Base-by-base conservation (phyloP, 2,888 invertebrate genomes). In the Alloscopus bannaensis region DNA sequence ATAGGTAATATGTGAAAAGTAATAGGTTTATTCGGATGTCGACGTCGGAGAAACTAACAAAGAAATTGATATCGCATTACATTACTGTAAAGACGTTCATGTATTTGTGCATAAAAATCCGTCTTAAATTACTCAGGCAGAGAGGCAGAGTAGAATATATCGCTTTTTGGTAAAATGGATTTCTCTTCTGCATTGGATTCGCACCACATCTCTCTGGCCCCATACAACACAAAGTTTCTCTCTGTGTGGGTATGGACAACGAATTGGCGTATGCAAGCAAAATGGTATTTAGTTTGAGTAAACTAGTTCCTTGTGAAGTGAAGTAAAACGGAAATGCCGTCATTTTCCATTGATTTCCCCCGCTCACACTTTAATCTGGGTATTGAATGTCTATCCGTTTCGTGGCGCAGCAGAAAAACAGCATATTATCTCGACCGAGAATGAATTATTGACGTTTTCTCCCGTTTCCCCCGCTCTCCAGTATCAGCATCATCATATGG, bases 101-200 rank as follows among this genome's bases (percentile, higher is more conserved):
- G n/a, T n/a, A n/a, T n/a, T n/a, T n/a, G n/a, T n/a, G n/a, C n/a
- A n/a, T n/a, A n/a, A n/a, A n/a, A n/a, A n/a, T n/a, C n/a, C n/a
- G n/a, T n/a, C n/a, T n/a, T 60, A 65, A 20, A 68, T 76, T 76
- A 75, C 57, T 68, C 59, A 68, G 60, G 76, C 68, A 68, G 26
- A 60, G 59, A 60, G 29, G 60, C n/a, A 76, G 60, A n/a, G n/a
- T n/a, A n/a, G n/a, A n/a, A n/a, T n/a, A n/a, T n/a, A n/a, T n/a
- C n/a, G n/a, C 50, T 68, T 68, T 68, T 66, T 16, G 36, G 52
- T 16, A 22, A 73, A 57, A 76, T 60, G 60, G 60, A 75, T 75
- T 73, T 73, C 42, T 2, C 18, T 28, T 28, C 45, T 68, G 36
- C 60, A 20, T 31, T 31, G n/a, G n/a, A n/a, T n/a, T n/a, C n/a